phyloP scores from a whole-genome alignment of 2,888 invertebrate species.

The Sminthurinus aureus region DNA sequence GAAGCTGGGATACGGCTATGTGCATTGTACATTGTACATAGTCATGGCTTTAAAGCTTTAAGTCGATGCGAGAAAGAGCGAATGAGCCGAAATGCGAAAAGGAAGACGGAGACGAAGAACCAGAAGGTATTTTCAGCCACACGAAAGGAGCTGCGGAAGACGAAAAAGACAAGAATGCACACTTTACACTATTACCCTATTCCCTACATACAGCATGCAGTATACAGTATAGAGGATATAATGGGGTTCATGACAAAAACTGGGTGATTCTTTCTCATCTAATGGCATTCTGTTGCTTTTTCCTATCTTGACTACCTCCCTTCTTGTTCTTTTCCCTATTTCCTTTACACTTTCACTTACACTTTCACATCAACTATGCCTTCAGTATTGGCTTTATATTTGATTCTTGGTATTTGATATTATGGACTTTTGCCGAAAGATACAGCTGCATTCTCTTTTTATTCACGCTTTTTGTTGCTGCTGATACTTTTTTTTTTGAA shows the following conservation, averaged over 20 bases:
- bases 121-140: neutral
- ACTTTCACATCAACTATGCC: neutral
- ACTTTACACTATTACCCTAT: no score
- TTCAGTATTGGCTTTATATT: neutral
- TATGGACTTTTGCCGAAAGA: no score
- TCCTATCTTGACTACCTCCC: conserved; percentile 14
- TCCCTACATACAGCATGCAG: no score
- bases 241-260: conserved; percentile 30
- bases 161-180: neutral
- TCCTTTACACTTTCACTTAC: neutral
- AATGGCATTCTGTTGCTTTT: conserved; percentile 26
- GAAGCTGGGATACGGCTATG: no score
- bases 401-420: neutral
- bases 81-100: neutral
- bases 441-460: neutral
- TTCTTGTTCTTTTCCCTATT: conserved; percentile 1
- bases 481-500: neutral
- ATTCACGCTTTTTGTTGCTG: neutral
- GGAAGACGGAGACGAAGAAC: neutral
- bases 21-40: no score
- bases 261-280: conserved; percentile 30
- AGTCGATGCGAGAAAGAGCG: neutral
- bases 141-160: neutral
- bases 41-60: no score
- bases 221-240: neutral